Conservation (phyloP, 2,888 invertebrate genomes). For the Lepas anatifera region DNA sequence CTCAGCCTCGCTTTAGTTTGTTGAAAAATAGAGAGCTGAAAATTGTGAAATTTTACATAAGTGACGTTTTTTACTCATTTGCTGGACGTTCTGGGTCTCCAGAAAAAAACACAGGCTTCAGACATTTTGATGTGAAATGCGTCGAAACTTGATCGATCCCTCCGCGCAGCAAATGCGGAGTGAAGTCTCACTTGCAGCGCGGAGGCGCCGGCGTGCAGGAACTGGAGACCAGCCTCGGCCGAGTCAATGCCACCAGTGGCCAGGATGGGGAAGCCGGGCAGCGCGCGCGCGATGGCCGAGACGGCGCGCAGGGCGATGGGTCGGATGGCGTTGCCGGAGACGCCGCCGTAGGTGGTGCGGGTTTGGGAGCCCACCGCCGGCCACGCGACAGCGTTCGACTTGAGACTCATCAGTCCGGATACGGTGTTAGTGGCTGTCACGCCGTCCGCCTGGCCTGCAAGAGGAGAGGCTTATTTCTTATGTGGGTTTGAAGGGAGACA, state of each 20-base stretch:
- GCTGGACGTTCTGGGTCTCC: too few species aligned
- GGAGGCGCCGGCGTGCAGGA: slow-evolving; percentile 82
- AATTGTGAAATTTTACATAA: too few species aligned
- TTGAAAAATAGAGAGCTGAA: too few species aligned
- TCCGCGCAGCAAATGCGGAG: too few species aligned
- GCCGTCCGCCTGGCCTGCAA: slow-evolving; percentile 73
- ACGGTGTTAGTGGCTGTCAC: slow-evolving; percentile 98
- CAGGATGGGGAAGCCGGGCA: slow-evolving; percentile 83
- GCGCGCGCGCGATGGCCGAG: slow-evolving; percentile 65
- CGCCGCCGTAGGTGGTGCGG: slow-evolving; percentile 84
- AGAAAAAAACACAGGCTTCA: too few species aligned
- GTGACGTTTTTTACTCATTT: too few species aligned
- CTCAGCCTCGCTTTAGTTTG: too few species aligned
- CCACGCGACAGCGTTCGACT: slow-evolving; percentile 74
- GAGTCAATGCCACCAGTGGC: slow-evolving; percentile 97
- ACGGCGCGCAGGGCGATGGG: slow-evolving; percentile 88
- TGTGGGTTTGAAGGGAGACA: too few species aligned
- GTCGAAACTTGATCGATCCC: too few species aligned
- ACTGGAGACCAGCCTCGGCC: slow-evolving; percentile 89
- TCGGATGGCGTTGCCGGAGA: slow-evolving; percentile 85
- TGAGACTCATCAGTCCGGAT: slow-evolving; percentile 81
- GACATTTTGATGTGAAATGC: too few species aligned
- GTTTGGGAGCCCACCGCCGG: slow-evolving; percentile 70
- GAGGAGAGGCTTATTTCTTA: too few species aligned
- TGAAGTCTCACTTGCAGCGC: slow-evolving; percentile 63